Evolutionary conservation across 2,797 vertebrate genomes (phyloP), one percentile per base, ranked within the genome.

Genomic region (Telmatherina bonti): DNA sequence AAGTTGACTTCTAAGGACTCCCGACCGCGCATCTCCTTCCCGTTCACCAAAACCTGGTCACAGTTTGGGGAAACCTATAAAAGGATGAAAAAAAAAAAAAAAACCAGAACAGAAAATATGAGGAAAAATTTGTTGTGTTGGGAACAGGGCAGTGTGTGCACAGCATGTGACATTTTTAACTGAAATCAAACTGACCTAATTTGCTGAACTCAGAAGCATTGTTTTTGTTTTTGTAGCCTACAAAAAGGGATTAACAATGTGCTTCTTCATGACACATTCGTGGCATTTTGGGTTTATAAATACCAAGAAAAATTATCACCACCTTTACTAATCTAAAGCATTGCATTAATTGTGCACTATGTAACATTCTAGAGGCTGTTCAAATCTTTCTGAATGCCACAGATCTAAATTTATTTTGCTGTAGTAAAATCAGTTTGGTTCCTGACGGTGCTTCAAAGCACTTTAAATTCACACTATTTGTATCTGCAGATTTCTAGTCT

Each of bases 1-100:
- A 99, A 99, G 92, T 96, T 96, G 57, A 99, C 96, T 0, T 94
- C 85, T 7, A 97, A 89, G n/a, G 93, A 95, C 91, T 96, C 96
- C 52, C 90, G 95, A 49, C 97, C 96, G 11, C 95, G 95, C 96
- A 97, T 97, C 79, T 99, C 97, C 87, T 97, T 97, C 43, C 97
- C 98, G 0, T 98, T 99, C 74, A 97, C 96, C 53, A 97, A 93
- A 62, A 99, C 93, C 76, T 95, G 93, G 67, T 97, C 95, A 12
- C 98, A 99, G 67, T 83, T 93, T 10, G 93, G 88, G 20, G 97
- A 96, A 55, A 99, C 96, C 97, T 98, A 72, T n/a, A n/a, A n/a
- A n/a, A n/a, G n/a, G n/a, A n/a, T n/a, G n/a, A n/a, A n/a, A n/a
- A n/a, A 27, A 49, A 7, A 38, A 11, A 51, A 47, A 18, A 70